phyloP scores from a whole-genome alignment of 2,113 vertebrate genomes.

The Percina caprodes region DNA sequence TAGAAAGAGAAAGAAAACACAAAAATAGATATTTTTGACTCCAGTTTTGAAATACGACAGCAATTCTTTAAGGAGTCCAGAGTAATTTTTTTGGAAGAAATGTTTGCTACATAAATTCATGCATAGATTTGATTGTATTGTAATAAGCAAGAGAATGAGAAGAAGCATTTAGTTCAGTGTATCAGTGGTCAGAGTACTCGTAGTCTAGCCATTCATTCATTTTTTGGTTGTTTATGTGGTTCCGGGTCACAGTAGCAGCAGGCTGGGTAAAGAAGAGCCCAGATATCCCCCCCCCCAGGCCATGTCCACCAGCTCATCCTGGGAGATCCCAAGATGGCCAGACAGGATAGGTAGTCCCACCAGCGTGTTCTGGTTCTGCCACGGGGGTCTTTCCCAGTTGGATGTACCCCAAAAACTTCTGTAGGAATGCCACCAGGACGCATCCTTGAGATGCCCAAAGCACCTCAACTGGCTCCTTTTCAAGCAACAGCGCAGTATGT shows the following conservation, averaged over 20 bases:
- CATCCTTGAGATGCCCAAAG: background rate
- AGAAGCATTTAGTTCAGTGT: background rate
- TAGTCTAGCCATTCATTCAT: background rate
- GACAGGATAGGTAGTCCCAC: background rate
- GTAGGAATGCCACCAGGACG: background rate
- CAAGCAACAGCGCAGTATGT: background rate
- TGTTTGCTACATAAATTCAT: background rate
- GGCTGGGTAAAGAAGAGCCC: background rate
- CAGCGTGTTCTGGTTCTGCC: background rate
- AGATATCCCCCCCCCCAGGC: background rate
- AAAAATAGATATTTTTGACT: background rate
- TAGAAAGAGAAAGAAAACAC: constrained; percentile 1
- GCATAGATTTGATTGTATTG: background rate
- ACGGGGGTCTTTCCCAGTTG: background rate
- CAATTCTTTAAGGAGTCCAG: background rate
- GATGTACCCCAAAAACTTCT: background rate
- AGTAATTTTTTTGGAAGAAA: background rate
- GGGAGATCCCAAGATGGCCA: background rate
- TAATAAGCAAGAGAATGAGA: background rate
- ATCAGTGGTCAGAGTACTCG: background rate
- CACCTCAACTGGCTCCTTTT: background rate
- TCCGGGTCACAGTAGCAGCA: background rate
- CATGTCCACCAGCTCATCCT: background rate
- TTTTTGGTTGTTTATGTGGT: background rate
- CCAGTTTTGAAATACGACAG: constrained; percentile 1